Percentiles rank a stretch among this genome's conserved stretches.
These are phyloP conservation scores for Cosmia pyralina DNA, from an alignment of 2,888 invertebrate genomes.

Conservation along the genomic window DNA sequence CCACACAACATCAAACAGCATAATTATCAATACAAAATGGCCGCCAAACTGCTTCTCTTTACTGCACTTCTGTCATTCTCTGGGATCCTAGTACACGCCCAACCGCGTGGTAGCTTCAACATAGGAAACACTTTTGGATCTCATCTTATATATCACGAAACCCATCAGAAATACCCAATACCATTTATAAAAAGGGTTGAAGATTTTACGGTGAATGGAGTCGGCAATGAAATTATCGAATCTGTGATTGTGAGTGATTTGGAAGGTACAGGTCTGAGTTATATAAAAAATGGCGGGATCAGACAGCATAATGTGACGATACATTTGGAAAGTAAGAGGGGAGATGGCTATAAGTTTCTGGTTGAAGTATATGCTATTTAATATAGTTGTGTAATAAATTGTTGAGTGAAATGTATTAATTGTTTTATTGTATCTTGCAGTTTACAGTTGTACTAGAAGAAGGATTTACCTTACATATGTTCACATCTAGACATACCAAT, in stretches of 20 bases:
- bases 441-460: not conserved
- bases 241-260: slow-evolving; percentile 65
- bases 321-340: slow-evolving; percentile 62
- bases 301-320: slow-evolving; percentile 65
- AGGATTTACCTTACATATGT: too few relatives aligned
- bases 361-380: slow-evolving; percentile 67
- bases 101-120: slow-evolving; percentile 33
- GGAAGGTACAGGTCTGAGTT: slow-evolving; percentile 63
- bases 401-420: not conserved
- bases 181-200: slow-evolving; percentile 58
- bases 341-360: slow-evolving; percentile 68
- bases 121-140: slow-evolving; percentile 47
- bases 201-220: slow-evolving; percentile 53
- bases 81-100: slow-evolving; percentile 13
- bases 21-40: slow-evolving; percentile 41
- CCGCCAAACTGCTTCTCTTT: slow-evolving; percentile 35
- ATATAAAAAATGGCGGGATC: slow-evolving; percentile 68
- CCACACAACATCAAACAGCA: not conserved
- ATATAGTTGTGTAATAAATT: slow-evolving; percentile 26
- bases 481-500: not conserved
- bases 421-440: slow-evolving; percentile 10
- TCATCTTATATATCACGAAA: slow-evolving; percentile 64
- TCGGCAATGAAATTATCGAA: slow-evolving; percentile 56
- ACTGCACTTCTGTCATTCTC: slow-evolving; percentile 26
- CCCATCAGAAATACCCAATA: slow-evolving; percentile 59